A percentile compares a stretch with the other conserved stretches of the same genome.
Conservation (phyloP, 53 echinoderm and acorn worm species). For the Zoroaster sp. region DNA sequence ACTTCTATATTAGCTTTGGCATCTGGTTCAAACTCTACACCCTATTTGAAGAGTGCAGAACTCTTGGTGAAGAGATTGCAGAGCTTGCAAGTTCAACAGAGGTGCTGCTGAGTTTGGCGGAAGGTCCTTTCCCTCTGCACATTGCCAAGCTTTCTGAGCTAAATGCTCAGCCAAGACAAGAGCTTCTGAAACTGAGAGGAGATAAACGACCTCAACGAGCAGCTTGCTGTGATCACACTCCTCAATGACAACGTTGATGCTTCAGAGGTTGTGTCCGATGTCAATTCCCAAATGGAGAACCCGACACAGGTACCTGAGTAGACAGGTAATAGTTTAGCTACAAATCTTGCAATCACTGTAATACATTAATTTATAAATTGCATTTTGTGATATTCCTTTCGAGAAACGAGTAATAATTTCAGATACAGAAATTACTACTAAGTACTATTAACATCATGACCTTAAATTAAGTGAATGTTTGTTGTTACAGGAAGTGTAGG, state of each 20-base stretch:
- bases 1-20: conserved; percentile 35
- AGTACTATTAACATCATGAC: too few relatives aligned
- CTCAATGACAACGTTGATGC: conserved; percentile 3
- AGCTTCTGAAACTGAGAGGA: not conserved
- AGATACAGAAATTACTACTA: not conserved
- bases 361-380: not conserved
- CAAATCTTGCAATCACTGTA: too few relatives aligned
- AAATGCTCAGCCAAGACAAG: not conserved
- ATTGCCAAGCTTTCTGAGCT: too few relatives aligned
- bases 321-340: too few relatives aligned
- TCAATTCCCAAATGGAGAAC: not conserved
- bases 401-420: too few relatives aligned
- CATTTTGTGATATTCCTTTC: too few relatives aligned
- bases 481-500: not conserved
- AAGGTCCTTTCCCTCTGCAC: too few relatives aligned
- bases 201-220: not conserved
- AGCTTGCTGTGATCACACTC: not conserved
- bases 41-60: not conserved
- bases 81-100: not conserved
- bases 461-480: too few relatives aligned
- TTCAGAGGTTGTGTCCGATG: not conserved
- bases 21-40: conserved; percentile 33
- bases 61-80: not conserved
- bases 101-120: not conserved
- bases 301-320: not conserved